These are phyloP conservation scores for Heteractis magnifica DNA, from an alignment of 92 coral and sea anemone species.

Conservation along the genomic window DNA sequence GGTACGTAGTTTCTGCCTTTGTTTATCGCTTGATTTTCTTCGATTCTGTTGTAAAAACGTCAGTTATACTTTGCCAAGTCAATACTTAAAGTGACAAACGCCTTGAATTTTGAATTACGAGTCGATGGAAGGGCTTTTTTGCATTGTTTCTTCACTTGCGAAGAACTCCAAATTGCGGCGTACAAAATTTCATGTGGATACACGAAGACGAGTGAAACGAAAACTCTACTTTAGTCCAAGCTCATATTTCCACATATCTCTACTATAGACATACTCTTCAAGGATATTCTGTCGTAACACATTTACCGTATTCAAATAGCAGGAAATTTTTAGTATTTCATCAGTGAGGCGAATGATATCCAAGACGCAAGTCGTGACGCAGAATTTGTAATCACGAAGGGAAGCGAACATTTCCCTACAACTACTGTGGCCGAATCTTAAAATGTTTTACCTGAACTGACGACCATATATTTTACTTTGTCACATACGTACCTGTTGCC, in stretches of 20 bases:
- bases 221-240: background rate
- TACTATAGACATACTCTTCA: background rate
- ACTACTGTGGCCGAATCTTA: background rate
- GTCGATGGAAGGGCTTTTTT: background rate
- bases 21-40: background rate
- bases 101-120: background rate
- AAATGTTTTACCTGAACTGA: background rate
- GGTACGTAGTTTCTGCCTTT: conserved; percentile 22
- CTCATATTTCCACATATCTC: background rate
- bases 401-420: background rate
- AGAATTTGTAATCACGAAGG: background rate
- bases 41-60: background rate
- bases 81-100: background rate
- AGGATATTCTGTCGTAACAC: background rate
- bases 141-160: background rate
- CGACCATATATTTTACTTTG: background rate
- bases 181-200: background rate
- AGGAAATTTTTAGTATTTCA: background rate
- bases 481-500: background rate
- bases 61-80: background rate
- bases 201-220: background rate
- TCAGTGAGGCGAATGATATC: background rate
- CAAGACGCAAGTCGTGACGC: background rate
- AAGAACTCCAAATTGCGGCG: conserved; percentile 6
- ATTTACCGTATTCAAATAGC: background rate